phyloP scores from a whole-genome alignment of 2,888 invertebrate genomes.

The Chironomus riparius region DNA sequence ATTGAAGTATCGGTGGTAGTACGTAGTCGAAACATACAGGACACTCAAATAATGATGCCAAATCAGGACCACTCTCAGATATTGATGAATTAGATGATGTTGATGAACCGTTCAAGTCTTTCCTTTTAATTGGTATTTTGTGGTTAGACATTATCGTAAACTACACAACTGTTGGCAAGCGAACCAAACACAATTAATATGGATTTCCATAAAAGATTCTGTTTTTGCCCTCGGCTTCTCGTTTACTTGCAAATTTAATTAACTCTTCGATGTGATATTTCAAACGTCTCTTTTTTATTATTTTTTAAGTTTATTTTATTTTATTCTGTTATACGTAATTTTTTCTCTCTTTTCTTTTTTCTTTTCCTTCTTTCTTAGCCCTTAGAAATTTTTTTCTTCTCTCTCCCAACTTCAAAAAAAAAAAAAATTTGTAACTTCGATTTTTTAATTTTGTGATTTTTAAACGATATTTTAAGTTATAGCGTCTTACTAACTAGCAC shows the following conservation, averaged over 20 bases:
- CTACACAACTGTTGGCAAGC: slow-evolving; percentile 5
- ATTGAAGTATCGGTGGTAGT: slow-evolving; percentile 95
- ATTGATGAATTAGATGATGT: slow-evolving; percentile 41
- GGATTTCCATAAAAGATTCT: slow-evolving; percentile 21
- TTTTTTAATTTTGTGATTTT: background rate
- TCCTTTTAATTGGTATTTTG: slow-evolving; percentile 30
- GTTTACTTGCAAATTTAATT: background rate
- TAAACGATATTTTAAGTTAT: background rate
- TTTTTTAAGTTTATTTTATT: background rate
- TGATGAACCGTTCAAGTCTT: slow-evolving; percentile 40
- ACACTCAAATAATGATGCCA: slow-evolving; percentile 87
- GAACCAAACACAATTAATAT: background rate
- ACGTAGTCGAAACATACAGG: slow-evolving; percentile 99
- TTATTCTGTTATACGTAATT: background rate
- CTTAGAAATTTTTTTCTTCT: background rate
- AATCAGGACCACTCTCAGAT: slow-evolving; percentile 53
- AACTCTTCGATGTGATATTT: background rate
- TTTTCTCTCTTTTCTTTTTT: background rate
- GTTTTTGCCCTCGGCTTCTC: background rate
- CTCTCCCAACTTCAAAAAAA: background rate
- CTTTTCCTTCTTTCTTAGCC: background rate
- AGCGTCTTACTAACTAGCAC: background rate
- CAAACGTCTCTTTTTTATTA: background rate
- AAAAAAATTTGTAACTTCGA: background rate
- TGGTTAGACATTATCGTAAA: slow-evolving; percentile 21